Percentiles rank a stretch among this genome's conserved stretches.
Evolutionary conservation across 2,113 vertebrate species (phyloP).

Genomic region (Gnathonemus longibarbis): DNA sequence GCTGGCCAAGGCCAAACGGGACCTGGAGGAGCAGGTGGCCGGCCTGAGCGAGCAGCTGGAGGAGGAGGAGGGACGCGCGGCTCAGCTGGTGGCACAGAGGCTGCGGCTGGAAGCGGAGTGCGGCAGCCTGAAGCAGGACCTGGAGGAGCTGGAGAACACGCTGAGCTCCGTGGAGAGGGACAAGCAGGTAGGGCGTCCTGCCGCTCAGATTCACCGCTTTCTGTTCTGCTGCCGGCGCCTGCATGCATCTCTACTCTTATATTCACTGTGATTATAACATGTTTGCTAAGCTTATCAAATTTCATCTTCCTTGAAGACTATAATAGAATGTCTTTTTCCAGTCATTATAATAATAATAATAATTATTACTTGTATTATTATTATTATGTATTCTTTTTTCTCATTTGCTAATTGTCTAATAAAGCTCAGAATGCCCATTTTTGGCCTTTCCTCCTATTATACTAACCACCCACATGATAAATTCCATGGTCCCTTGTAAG

Average conservation of each 20-base stretch:
- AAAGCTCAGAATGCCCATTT: neutral
- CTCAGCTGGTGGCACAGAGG: constrained; percentile 48
- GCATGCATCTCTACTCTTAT: neutral
- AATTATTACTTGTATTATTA: neutral
- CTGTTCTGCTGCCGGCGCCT: neutral
- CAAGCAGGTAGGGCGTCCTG: constrained; percentile 52
- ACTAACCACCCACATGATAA: neutral
- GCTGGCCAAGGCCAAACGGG: constrained; percentile 50
- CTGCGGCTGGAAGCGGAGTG: constrained; percentile 57
- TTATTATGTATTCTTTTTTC: neutral
- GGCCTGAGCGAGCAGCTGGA: constrained; percentile 54
- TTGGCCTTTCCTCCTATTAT: neutral
- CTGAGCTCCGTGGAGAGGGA: constrained; percentile 48
- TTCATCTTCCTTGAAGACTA: neutral
- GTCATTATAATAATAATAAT: neutral
- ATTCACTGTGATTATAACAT: neutral
- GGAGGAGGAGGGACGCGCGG: constrained; percentile 53
- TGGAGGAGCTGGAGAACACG: constrained; percentile 58
- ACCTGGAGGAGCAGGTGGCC: constrained; percentile 56
- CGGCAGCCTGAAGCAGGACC: constrained; percentile 49
- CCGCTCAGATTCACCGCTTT: neutral
- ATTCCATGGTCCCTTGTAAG: neutral
- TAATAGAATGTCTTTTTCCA: neutral
- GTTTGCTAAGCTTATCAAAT: neutral
- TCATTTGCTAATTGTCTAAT: neutral